Percentiles rank a stretch among this genome's conserved stretches.
Conservation (phyloP, 2,888 invertebrate species). For the Cheilosia grossa region DNA sequence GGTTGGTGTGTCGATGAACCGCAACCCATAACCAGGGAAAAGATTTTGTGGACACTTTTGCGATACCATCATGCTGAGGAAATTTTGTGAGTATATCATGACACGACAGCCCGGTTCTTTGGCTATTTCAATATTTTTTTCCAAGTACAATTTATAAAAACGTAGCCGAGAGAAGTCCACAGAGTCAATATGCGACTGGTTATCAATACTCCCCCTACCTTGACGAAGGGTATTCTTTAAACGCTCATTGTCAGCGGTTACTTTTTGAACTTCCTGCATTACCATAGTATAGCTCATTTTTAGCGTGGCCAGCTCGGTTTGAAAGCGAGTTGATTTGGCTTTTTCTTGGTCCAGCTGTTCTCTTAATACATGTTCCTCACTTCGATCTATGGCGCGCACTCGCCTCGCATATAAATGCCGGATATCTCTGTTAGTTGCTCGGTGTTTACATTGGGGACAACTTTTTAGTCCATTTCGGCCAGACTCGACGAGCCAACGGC, state of each 20-base stretch:
- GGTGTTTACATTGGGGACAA: constrained; percentile 95
- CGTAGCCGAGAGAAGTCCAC: constrained; percentile 39
- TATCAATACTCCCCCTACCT: constrained; percentile 10
- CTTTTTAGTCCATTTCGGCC: constrained; percentile 83
- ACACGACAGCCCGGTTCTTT: constrained; percentile 91
- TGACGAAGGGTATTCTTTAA: constrained; percentile 76
- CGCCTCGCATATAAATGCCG: constrained; percentile 91
- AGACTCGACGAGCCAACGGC: constrained; percentile 82
- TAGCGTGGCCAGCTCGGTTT: constrained; percentile 86
- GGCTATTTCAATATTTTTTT: constrained; percentile 87
- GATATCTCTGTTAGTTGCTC: constrained; percentile 88
- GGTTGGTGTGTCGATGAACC: constrained; percentile 87
- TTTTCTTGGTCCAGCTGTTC: constrained; percentile 86
- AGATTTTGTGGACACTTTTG: constrained; percentile 88
- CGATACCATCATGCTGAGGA: constrained; percentile 89
- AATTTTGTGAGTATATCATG: constrained; percentile 87
- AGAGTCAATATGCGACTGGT: background rate
- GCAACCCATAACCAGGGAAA: constrained; percentile 91
- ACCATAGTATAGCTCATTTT: constrained; percentile 78
- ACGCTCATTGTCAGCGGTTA: constrained; percentile 79
- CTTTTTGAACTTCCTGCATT: constrained; percentile 75
- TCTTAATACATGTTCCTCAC: constrained; percentile 88
- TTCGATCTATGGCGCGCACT: constrained; percentile 90
- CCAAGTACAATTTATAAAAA: constrained; percentile 83
- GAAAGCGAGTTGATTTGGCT: constrained; percentile 85